Conservation (phyloP, 2,888 invertebrate species). For the Helobdella robusta region DNA sequence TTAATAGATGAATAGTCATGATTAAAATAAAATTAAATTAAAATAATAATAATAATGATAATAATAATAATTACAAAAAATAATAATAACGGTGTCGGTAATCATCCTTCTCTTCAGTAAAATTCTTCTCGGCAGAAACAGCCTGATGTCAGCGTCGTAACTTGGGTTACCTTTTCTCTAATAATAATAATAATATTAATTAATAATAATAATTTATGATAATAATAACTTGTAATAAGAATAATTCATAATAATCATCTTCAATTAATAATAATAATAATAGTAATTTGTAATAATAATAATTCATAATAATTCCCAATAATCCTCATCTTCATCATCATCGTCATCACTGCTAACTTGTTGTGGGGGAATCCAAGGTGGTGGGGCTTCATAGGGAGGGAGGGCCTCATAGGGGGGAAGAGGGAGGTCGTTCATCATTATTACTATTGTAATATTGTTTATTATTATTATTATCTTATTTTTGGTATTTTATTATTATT, state of each 20-base stretch:
- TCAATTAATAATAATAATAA: background rate
- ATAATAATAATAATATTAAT: constrained; percentile 8
- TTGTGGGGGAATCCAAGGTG: constrained; percentile 42
- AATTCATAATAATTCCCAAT: background rate
- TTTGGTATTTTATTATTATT: too few species aligned
- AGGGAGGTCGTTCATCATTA: background rate
- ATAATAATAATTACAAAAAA: too few species aligned
- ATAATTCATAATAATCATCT: background rate
- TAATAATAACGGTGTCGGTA: constrained; percentile 26
- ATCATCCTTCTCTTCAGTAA: constrained; percentile 40
- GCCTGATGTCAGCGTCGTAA: constrained; percentile 41
- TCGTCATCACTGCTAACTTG: constrained; percentile 34
- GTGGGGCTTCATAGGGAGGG: constrained; percentile 44
- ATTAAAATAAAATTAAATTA: too few species aligned
- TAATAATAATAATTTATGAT: too few species aligned
- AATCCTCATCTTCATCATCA: background rate
- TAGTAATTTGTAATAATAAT: too few species aligned
- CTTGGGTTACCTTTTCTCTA: constrained; percentile 42
- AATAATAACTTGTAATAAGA: too few species aligned
- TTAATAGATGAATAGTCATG: too few species aligned
- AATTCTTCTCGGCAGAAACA: constrained; percentile 42
- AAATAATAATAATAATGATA: too few species aligned
- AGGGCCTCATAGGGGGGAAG: constrained; percentile 42
- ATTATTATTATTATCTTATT: too few species aligned
- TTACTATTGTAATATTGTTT: background rate